Evolutionary conservation across 2,113 vertebrate species (phyloP).

Genomic region (Apistogramma diplotaenia): DNA sequence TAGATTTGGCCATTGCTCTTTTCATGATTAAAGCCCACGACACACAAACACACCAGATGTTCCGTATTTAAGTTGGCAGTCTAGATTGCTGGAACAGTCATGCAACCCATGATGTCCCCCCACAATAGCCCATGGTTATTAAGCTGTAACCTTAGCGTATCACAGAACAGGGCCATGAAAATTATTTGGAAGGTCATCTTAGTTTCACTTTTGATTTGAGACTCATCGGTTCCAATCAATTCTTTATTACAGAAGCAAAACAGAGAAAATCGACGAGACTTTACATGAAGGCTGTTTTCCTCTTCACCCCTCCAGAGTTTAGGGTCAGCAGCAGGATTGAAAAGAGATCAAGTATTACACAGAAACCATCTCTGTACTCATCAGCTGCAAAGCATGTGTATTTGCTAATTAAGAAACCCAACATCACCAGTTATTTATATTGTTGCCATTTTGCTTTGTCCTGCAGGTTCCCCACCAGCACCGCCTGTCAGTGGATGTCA

Average conservation of each 20-base stretch:
- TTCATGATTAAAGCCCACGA: slow-evolving; percentile 33
- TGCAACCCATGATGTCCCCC: neutral
- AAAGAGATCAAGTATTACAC: neutral
- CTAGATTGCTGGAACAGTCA: slow-evolving; percentile 1
- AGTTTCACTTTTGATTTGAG: neutral
- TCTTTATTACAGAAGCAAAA: neutral
- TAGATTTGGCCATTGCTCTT: slow-evolving; percentile 6
- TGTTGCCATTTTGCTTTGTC: neutral
- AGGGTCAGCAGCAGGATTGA: neutral
- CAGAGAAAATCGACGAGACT: neutral
- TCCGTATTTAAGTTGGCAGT: slow-evolving; percentile 53
- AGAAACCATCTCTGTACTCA: neutral
- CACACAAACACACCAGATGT: slow-evolving; percentile 47
- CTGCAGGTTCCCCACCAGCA: slow-evolving; percentile 82
- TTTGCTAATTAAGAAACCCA: neutral
- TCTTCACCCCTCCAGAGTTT: neutral
- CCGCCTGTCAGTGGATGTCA: slow-evolving; percentile 80
- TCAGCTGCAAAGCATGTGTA: neutral
- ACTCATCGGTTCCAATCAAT: neutral
- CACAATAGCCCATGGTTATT: neutral
- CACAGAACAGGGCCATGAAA: neutral
- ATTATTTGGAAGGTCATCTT: neutral
- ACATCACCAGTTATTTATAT: neutral
- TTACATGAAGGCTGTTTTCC: neutral
- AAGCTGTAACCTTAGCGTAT: slow-evolving; percentile 2